phyloP scores from a whole-genome alignment of 2,888 invertebrate genomes.

The Metallyticus violacea region DNA sequence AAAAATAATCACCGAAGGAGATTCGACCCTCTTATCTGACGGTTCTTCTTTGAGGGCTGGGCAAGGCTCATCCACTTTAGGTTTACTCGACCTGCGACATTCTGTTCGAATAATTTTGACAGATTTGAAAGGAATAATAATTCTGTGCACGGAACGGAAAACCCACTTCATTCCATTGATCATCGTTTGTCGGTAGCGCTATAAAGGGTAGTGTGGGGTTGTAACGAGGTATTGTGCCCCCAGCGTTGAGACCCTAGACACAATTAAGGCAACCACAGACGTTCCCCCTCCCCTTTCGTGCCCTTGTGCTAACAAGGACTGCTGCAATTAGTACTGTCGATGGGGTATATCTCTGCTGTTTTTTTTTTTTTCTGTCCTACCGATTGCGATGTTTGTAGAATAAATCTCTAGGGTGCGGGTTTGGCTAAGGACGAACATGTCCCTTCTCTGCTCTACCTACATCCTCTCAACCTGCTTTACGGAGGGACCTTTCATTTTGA shows the following conservation, averaged over 20 bases:
- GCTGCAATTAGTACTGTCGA: background rate
- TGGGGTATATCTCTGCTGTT: background rate
- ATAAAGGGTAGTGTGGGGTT: background rate
- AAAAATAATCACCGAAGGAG: too few relatives aligned
- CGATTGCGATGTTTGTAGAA: background rate
- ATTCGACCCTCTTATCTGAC: too few relatives aligned
- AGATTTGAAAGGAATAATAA: background rate
- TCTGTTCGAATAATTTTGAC: background rate
- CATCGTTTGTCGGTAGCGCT: background rate
- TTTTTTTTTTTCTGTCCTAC: background rate
- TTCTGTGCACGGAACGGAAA: background rate
- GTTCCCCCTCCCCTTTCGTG: background rate
- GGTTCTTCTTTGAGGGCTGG: too few relatives aligned
- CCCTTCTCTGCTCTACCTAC: too few relatives aligned
- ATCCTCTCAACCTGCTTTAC: too few relatives aligned
- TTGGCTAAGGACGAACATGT: background rate
- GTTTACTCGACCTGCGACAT: background rate
- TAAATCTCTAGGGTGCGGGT: background rate
- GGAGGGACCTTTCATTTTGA: background rate
- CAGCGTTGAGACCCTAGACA: background rate
- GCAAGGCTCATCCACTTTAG: background rate
- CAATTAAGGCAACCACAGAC: slow-evolving; percentile 13
- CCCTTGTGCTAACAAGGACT: background rate
- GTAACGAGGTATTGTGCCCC: background rate
- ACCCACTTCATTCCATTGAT: background rate